Base-by-base conservation (phyloP, 2,797 vertebrate species). In the Phoeniculus purpureus region DNA sequence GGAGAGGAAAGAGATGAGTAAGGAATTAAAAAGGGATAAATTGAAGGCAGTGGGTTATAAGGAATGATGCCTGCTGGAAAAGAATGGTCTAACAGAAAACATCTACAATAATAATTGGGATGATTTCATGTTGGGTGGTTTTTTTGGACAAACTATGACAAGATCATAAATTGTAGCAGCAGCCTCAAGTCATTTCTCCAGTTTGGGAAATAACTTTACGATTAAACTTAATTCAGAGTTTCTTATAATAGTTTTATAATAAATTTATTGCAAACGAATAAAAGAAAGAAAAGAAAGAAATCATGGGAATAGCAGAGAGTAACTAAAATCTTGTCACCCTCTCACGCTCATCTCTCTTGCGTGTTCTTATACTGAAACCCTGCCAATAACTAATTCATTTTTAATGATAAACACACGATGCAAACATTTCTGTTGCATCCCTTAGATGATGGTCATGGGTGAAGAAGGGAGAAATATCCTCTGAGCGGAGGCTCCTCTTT, bases 381-480 rank as follows among this genome's bases (percentile, higher is more conserved):
- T 90, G 62, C 54, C 76, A 89, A 75, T 85, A 89, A 91, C 50
- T 56, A 70, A 81, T 88, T 92, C 94, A 75, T 90, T 95, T 90
- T 50, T 93, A 94, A 94, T 85, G 92, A 87, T 80, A 76, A 95
- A 73, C 85, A 87, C 20, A 91, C 70, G 62, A 90, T 79, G 19
- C 31, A 61, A 37, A n/a, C 52, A 58, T 93, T 93, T 87, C 78
- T 90, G 18, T 89, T 93, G 32, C 70, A 87, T 81, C 82, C 32
- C 26, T 9, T 85, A 85, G 89, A 85, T 91, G 92, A 91, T 79
- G 66, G 83, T 79, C 68, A 59, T 75, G 67, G 76, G 58, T 81
- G 78, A 92, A 73, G 52, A 95, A 90, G 55, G 89, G 68, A 94
- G 64, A 94, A 90, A 83, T 86, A 90, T 59, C 32, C 37, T 84